A percentile compares a stretch with the other conserved stretches of the same genome.
phyloP scores from a whole-genome alignment of 2,797 vertebrate genomes.

The Otolemur crassicaudatus region DNA sequence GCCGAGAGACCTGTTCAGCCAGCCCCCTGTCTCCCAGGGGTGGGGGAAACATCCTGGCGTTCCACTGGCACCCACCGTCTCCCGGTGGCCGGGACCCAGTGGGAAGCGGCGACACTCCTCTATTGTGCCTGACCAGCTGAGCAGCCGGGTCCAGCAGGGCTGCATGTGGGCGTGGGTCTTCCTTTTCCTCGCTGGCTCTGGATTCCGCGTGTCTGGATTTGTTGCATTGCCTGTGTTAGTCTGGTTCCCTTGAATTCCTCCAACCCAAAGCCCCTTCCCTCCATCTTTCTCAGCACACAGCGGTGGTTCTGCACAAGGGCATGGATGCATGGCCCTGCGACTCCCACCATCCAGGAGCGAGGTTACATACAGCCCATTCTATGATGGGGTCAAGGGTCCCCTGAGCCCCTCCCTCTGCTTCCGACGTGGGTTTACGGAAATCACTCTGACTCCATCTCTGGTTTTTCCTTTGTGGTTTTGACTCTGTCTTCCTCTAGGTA shows the following conservation, averaged over 20 bases:
- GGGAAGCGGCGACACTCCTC: too few species aligned
- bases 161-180: not conserved
- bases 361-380: not conserved
- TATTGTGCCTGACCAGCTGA: too few species aligned
- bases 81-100: fast-evolving
- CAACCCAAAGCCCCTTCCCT: not conserved
- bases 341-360: too few species aligned
- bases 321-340: too few species aligned
- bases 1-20: fast-evolving
- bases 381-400: fast-evolving
- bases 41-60: fast-evolving
- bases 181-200: too few species aligned
- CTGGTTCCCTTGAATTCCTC: not conserved
- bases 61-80: not conserved
- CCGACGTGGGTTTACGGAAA: not conserved
- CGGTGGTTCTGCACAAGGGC: not conserved
- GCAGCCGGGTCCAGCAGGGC: too few species aligned
- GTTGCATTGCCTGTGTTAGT: fast-evolving
- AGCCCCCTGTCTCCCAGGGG: not conserved
- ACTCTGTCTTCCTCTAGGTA: not conserved
- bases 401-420: not conserved
- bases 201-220: too few species aligned
- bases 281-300: not conserved
- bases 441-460: not conserved
- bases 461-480: not conserved